A percentile compares a stretch with the other conserved stretches of the same genome.
Evolutionary conservation across 1,140 invertebrate species (phyloP).

Genomic region (Nasonia longicornis): DNA sequence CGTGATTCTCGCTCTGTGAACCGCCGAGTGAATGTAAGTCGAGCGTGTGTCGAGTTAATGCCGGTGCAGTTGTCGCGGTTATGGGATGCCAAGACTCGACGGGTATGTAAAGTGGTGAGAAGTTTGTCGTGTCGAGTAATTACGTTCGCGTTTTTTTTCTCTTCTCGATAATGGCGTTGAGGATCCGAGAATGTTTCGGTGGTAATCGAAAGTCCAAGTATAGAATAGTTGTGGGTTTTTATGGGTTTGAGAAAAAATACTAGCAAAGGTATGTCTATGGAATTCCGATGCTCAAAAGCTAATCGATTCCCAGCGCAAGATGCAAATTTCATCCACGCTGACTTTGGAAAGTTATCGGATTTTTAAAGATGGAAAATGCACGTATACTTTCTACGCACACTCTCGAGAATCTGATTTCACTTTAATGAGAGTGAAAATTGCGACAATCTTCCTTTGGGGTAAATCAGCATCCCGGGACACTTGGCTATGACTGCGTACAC

Average conservation of each 20-base stretch:
- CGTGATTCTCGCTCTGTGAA: neutral
- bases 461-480: neutral
- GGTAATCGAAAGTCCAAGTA: neutral
- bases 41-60: neutral
- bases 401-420: neutral
- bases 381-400: neutral
- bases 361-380: constrained; percentile 9
- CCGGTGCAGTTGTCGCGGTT: neutral
- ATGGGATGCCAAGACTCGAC: too few species aligned
- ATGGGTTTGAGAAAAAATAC: neutral
- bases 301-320: neutral
- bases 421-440: constrained; percentile 26
- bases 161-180: too few species aligned
- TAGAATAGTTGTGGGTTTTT: neutral
- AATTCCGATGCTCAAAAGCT: constrained; percentile 17
- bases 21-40: neutral
- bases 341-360: constrained; percentile 17
- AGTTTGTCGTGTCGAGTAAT: constrained; percentile 1
- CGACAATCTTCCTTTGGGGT: neutral
- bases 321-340: neutral
- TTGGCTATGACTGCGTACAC: neutral
- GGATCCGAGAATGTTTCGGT: too few species aligned
- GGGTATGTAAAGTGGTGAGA: neutral
- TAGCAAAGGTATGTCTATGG: neutral
- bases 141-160: neutral